Base-by-base conservation (phyloP, 2,888 invertebrate species). In the Linnaemya vulpina region DNA sequence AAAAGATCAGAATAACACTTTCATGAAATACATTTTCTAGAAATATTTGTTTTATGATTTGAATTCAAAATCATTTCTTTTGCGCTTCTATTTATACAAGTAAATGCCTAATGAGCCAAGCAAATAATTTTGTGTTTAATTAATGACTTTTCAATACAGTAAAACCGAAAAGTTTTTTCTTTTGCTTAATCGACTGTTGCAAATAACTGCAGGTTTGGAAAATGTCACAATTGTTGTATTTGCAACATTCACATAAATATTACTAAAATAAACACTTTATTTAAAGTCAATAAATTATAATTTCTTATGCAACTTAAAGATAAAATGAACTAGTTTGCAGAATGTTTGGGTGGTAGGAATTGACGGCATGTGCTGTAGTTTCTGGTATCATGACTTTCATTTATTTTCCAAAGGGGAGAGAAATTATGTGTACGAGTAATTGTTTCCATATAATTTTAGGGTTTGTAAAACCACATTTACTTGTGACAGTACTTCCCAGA, bases 261-360 rank as follows among this genome's bases (percentile, higher is more conserved):
- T 35, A 7, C 7, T 49, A 43, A 60, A 49, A 67, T 40, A 68
- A 38, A 15, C 60, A 62, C 76, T 71, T 77, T 74, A 83, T 78
- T 35, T 68, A 74, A 65, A 38, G 70, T 81, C 73, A 76, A 78
- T 79, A 82, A 78, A 71, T 79, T 78, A 85, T 82, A 53, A 63
- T 70, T 81, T 70, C 60, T 40, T 68, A 60, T 20, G 60, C 62
- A 55, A 53, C 70, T 30, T 62, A 30, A 4, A 58, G 51, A 60
- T 25, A 46, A 1, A 13, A 46, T n/a, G 63, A 43, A 49, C 13
- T 38, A 49, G 5, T 49, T 13, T n/a, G 25, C 40, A 13, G 58
- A n/a, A 25, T 7, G 13, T 13, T 17, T 62, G n/a, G 20, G 2
- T 20, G 13, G 25, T 53, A 30, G 15, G 25, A 5, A 55, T 7